These are phyloP conservation scores for Hemichromis elongatus DNA, from an alignment of 2,113 vertebrate species.

Conservation along the genomic window DNA sequence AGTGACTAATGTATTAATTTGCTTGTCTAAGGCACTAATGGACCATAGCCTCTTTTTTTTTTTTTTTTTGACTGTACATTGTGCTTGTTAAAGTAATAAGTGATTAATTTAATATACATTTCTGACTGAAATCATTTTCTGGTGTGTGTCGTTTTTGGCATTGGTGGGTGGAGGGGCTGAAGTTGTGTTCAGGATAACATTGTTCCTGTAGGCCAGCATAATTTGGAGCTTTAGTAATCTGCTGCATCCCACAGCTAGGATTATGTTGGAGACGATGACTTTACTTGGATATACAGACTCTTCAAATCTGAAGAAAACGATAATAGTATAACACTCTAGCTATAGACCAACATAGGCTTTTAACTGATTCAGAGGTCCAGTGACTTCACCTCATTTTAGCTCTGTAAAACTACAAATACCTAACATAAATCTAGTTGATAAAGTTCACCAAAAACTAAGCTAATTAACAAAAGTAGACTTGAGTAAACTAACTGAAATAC, in stretches of 20 bases:
- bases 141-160: conserved; percentile 27
- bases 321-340: background rate
- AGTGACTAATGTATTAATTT: conserved; percentile 70
- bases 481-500: background rate
- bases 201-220: background rate
- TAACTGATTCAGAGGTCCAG: background rate
- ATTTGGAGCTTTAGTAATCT: background rate
- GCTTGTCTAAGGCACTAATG: conserved; percentile 74
- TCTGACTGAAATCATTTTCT: conserved; percentile 61
- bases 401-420: background rate
- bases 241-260: background rate
- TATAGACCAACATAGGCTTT: background rate
- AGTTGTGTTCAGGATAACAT: no score
- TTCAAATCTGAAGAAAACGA: background rate
- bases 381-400: background rate
- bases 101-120: conserved; percentile 81
- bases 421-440: background rate
- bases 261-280: background rate
- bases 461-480: background rate
- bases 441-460: background rate
- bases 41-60: conserved; percentile 75
- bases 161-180: background rate
- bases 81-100: conserved; percentile 77
- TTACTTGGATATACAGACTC: background rate
- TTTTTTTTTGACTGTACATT: conserved; percentile 76